phyloP scores from a whole-genome alignment of 1,140 invertebrate species.

The Hormaphis cornu region DNA sequence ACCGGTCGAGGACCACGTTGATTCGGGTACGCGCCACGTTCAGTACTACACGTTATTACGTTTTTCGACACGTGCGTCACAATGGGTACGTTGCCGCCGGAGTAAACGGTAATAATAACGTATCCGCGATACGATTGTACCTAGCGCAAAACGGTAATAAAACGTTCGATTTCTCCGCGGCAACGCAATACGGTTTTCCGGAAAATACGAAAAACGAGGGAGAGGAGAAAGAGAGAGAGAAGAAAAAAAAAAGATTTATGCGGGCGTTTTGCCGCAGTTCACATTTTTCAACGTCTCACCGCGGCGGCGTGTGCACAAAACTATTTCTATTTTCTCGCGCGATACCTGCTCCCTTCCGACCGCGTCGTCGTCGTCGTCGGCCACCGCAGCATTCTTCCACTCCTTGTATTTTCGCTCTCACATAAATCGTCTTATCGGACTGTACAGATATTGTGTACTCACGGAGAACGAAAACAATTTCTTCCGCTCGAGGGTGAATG shows the following conservation, averaged over 20 bases:
- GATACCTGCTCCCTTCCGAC: no score
- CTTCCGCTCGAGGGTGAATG: background rate
- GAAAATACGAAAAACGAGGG: slow-evolving; percentile 13
- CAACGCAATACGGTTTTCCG: slow-evolving; percentile 21
- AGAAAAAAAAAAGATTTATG: slow-evolving; percentile 22
- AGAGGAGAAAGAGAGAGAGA: background rate
- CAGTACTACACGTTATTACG: no score
- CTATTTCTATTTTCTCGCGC: slow-evolving; percentile 19
- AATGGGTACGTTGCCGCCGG: no score
- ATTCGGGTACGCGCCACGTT: no score
- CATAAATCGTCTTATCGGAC: slow-evolving; percentile 30
- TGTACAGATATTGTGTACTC: no score
- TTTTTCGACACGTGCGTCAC: no score
- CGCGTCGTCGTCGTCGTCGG: background rate
- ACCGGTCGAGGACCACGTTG: no score
- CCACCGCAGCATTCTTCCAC: background rate
- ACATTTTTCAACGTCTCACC: slow-evolving; percentile 23
- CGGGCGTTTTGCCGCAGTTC: slow-evolving; percentile 23
- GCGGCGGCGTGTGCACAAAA: background rate
- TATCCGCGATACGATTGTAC: no score
- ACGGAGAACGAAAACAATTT: slow-evolving; percentile 24
- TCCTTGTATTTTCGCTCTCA: background rate
- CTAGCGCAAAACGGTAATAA: slow-evolving; percentile 28
- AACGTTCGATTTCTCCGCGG: slow-evolving; percentile 26
- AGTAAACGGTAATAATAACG: no score